Evolutionary conservation across 2,113 vertebrate species (phyloP), one percentile per base, ranked within the genome.

Genomic region (Tetraodon nigroviridis): DNA sequence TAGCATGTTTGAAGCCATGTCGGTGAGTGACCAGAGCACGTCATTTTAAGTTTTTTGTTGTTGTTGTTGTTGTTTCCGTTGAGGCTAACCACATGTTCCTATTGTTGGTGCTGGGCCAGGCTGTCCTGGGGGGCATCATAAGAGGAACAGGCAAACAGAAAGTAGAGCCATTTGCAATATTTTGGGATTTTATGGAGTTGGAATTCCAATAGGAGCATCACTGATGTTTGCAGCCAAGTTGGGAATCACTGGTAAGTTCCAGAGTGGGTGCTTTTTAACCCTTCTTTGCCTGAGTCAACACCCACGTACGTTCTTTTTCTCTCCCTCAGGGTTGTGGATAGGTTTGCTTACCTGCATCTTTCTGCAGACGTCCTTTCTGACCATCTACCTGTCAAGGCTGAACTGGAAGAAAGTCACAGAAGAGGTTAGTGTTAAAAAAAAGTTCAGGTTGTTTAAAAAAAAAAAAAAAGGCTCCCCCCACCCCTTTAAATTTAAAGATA

Each of bases 141-240:
- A 85, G 90, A 79, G 94, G 93, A 24, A 70, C 90, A 0, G n/a
- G 94, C 63, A 93, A 87, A 85, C 93, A 96, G 80, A 91, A 78
- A 64, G 76, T 94, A 0, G 93, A 0, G 95, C 95, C 7, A 19
- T 93, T 15, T 80, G 85, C 55, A 91, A 91, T 0, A 46, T 90
- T 0, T 0, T 2, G 29, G 29, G n/a, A n/a, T n/a, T n/a, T n/a
- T n/a, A n/a, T n/a, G n/a, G n/a, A n/a, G n/a, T n/a, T n/a, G n/a
- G n/a, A n/a, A n/a, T n/a, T n/a, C n/a, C n/a, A n/a, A n/a, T n/a
- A n/a, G n/a, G n/a, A n/a, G n/a, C n/a, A n/a, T n/a, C n/a, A n/a
- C n/a, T n/a, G n/a, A n/a, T n/a, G n/a, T n/a, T 97, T 67, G 89
- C 88, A 56, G 83, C 80, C 75, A 91, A 84, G 74, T 78, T 93